These are phyloP conservation scores for Grallaria varia DNA, from an alignment of 2,113 vertebrate genomes.

Conservation along the genomic window DNA sequence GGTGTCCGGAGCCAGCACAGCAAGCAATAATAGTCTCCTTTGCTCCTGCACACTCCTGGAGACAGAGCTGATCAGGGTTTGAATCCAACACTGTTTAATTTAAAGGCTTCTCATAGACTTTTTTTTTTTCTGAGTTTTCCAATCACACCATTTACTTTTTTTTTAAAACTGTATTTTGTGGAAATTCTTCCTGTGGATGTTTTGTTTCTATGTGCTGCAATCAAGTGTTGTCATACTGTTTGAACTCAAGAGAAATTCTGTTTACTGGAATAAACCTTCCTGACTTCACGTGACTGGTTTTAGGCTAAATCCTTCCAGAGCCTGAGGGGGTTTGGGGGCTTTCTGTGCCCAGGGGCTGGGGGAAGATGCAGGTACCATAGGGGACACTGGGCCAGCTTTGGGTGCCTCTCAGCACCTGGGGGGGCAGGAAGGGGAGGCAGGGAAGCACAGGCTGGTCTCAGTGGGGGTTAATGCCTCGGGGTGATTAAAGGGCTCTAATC, in stretches of 20 bases:
- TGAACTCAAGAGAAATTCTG: constrained; percentile 54
- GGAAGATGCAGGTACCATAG: not conserved
- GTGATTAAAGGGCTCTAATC: constrained; percentile 48
- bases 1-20: not conserved
- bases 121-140: constrained; percentile 5
- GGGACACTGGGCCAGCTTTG: not conserved
- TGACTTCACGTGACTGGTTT: not conserved
- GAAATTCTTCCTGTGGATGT: constrained; percentile 48
- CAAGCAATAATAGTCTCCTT: constrained; percentile 47
- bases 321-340: fast-evolving
- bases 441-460: not conserved
- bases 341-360: not conserved
- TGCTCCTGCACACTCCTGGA: not conserved
- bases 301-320: not conserved
- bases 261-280: constrained; percentile 61
- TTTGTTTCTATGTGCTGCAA: constrained; percentile 34
- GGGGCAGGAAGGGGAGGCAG: not conserved
- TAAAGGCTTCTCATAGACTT: constrained; percentile 40
- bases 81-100: constrained; percentile 42
- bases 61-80: constrained; percentile 39
- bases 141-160: not conserved
- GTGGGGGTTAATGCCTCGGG: not conserved
- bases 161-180: constrained; percentile 8
- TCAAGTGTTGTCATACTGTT: constrained; percentile 38
- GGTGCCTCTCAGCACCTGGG: not conserved